A percentile compares a stretch with the other conserved stretches of the same genome.
These are phyloP conservation scores for Oceanodroma leucorhoa DNA, from an alignment of 2,797 vertebrate species.

Conservation along the genomic window DNA sequence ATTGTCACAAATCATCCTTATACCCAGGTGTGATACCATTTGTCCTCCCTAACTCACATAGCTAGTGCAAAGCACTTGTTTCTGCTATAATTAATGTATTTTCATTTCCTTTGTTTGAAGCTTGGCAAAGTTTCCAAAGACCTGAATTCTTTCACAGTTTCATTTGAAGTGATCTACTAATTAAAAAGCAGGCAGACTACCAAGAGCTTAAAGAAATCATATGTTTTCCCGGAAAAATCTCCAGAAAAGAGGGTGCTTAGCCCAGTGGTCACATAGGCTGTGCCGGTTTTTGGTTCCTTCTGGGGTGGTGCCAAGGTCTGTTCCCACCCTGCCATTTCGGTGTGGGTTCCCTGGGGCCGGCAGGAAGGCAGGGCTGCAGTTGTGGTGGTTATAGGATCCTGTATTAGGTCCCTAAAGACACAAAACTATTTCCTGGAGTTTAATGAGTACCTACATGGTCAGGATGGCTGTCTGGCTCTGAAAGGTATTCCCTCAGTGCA, in stretches of 20 bases:
- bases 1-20: background rate
- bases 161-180: background rate
- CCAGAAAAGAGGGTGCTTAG: background rate
- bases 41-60: background rate
- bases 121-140: background rate
- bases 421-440: background rate
- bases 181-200: conserved; percentile 16
- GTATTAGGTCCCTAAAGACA: background rate
- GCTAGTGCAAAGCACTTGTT: background rate
- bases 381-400: background rate
- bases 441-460: background rate
- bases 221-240: conserved; percentile 21
- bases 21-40: background rate
- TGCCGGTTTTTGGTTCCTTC: background rate
- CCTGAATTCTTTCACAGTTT: background rate
- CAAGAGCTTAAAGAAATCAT: background rate
- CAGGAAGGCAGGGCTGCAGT: background rate
- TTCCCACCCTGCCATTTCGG: background rate
- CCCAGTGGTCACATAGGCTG: background rate
- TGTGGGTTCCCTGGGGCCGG: background rate
- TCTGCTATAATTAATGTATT: background rate
- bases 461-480: background rate
- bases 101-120: background rate
- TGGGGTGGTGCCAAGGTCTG: background rate
- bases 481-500: background rate